Base-by-base conservation (phyloP, 2,113 vertebrate species). In the Anolis sagrei region DNA sequence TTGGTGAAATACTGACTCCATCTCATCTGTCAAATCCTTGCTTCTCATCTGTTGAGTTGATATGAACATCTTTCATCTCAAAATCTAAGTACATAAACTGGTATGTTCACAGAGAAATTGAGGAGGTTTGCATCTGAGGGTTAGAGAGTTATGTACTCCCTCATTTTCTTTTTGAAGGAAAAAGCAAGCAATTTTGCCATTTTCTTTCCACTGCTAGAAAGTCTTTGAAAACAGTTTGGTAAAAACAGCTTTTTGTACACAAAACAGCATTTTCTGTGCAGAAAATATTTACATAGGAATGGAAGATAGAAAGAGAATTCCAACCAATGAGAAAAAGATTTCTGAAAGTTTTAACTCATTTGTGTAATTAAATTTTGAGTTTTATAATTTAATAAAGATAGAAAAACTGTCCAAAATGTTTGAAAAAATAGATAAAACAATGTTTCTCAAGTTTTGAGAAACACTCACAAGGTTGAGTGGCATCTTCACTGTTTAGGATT, bases 11-110 rank as follows among this genome's bases (percentile, higher is more conserved):
- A 16, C 64, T 82, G 32, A 36, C 32, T 21, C 44, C 32, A 5
- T 76, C 72, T 70, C 48, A 25, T 82, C 82, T 70, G 61, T 82
- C 70, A 87, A 73, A 80, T 74, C 74, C 74, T 68, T 36, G 44
- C 21, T 62, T 32, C 29, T 49, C 19, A 69, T 87, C 79, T 61
- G 70, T 34, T 82, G n/a, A 76, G 48, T 76, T 76, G 58, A 69
- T 76, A 69, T 69, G 62, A 76, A 18, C 72, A 68, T 86, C 25
- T 62, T 76, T 76, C 78, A 86, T 76, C 70, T 81, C 81, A 61
- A 68, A 81, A 75, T 25, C 54, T 49, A 85, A 79, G 49, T 39
- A 54, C 44, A 69, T 85, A 85, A 58, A 85, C 29, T 72, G 76
- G 48, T 72, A 19, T 61, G 68, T 73, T 79, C 70, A 51, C 76